Evolutionary conservation across 2,888 invertebrate species (phyloP).

Genomic region (Pemphredon lugubris): DNA sequence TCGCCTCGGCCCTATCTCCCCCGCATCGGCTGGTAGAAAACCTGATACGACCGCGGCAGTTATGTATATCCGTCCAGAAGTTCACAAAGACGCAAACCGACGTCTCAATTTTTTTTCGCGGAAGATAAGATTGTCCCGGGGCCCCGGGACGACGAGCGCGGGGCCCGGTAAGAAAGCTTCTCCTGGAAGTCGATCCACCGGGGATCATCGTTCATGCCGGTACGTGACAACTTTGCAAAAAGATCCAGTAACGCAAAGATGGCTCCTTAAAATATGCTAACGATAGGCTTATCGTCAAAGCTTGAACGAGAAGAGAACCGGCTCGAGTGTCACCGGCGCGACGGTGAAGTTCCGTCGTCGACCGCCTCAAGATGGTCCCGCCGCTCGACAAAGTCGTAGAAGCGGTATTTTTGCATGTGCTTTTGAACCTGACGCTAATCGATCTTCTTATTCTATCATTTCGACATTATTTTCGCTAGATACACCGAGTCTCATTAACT

Average conservation of each 20-base stretch:
- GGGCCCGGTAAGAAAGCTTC: conserved; percentile 8
- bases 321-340: too few species aligned
- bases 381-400: too few species aligned
- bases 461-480: too few species aligned
- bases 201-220: conserved; percentile 22
- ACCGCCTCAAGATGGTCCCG: too few species aligned
- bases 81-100: conserved; percentile 75
- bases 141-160: conserved; percentile 25
- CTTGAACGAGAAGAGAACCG: too few species aligned
- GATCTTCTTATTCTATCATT: too few species aligned
- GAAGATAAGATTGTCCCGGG: conserved; percentile 75
- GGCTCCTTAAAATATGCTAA: too few species aligned
- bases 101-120: conserved; percentile 76
- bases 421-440: too few species aligned
- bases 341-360: too few species aligned
- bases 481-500: too few species aligned
- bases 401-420: too few species aligned
- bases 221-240: conserved; percentile 39
- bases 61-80: conserved; percentile 72
- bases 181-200: conserved; percentile 48
- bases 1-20: conserved; percentile 67
- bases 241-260: conserved; percentile 1
- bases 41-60: conserved; percentile 72
- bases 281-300: too few species aligned
- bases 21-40: conserved; percentile 72